A percentile compares a stretch with the other conserved stretches of the same genome.
Evolutionary conservation across 2,888 invertebrate species (phyloP).

Genomic region (Capitulum mitella): DNA sequence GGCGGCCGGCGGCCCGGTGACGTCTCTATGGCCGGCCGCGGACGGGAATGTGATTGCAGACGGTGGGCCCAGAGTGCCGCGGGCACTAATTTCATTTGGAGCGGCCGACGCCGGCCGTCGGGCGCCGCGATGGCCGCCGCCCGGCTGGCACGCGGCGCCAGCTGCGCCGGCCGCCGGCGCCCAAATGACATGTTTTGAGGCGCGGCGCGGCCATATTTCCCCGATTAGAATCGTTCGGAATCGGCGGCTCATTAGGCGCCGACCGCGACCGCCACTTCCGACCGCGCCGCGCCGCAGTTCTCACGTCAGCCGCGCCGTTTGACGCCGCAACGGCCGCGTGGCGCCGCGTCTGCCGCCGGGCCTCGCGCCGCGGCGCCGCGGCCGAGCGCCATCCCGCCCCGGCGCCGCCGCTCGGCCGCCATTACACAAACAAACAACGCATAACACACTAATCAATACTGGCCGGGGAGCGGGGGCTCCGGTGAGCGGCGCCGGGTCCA

Average conservation of each 20-base stretch:
- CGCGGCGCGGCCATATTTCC: background rate
- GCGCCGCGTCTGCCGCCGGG: no score
- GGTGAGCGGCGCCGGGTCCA: background rate
- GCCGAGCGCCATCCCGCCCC: background rate
- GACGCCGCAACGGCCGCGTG: conserved; percentile 6
- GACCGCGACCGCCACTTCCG: conserved; percentile 14
- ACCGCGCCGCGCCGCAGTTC: background rate
- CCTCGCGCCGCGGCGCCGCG: background rate
- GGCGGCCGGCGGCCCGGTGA: background rate
- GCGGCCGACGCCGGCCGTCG: background rate
- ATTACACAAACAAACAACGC: conserved; percentile 25
- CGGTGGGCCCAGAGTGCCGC: background rate
- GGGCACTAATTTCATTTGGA: background rate
- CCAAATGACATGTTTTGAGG: background rate
- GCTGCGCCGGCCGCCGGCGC: background rate
- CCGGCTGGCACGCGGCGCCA: background rate
- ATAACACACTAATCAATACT: conserved; percentile 22
- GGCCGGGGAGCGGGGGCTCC: background rate
- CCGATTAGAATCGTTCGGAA: background rate
- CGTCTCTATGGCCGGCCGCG: no score
- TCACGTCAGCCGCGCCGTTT: conserved; percentile 19
- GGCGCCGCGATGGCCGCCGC: background rate
- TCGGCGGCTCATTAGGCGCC: background rate
- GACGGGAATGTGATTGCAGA: no score
- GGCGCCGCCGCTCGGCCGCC: background rate